phyloP scores from a whole-genome alignment of 2,113 vertebrate genomes.

The Zootoca vivipara region DNA sequence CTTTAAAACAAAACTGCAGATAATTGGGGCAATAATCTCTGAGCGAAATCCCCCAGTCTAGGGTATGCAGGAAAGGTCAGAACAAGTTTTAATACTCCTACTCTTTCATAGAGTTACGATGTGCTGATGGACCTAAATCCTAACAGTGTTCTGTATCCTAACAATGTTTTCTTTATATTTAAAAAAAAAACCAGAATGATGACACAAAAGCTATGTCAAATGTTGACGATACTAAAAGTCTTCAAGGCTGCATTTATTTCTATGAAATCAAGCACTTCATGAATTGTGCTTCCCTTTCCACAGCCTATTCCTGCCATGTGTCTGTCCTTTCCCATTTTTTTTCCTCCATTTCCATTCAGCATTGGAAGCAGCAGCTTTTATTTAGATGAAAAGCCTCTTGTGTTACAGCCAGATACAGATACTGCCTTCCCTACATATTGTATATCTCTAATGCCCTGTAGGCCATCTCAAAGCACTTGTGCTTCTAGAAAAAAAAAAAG shows the following conservation, averaged over 20 bases:
- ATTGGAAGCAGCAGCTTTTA: slow-evolving; percentile 25
- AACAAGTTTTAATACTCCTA: neutral
- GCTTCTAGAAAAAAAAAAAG: slow-evolving; percentile 14
- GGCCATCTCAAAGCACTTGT: neutral
- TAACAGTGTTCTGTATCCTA: neutral
- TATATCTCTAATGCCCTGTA: neutral
- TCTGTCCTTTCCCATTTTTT: slow-evolving; percentile 6
- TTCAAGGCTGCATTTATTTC: neutral
- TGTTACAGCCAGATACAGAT: fast-evolving
- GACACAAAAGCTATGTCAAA: neutral
- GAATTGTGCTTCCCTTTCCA: slow-evolving; percentile 10
- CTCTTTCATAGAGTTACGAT: neutral
- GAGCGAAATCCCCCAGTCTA: fast-evolving
- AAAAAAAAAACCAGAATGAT: neutral
- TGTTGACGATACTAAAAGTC: neutral
- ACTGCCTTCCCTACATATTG: slow-evolving; percentile 5
- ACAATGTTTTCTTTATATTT: neutral
- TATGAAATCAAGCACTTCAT: neutral
- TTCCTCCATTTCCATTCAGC: slow-evolving; percentile 35
- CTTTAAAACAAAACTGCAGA: neutral
- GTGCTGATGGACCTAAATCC: neutral
- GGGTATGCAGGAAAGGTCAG: neutral
- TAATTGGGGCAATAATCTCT: neutral
- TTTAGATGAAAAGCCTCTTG: slow-evolving; percentile 20
- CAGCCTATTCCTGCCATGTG: neutral